Conservation (phyloP, 1,140 invertebrate species). For the Microplitis demolitor region DNA sequence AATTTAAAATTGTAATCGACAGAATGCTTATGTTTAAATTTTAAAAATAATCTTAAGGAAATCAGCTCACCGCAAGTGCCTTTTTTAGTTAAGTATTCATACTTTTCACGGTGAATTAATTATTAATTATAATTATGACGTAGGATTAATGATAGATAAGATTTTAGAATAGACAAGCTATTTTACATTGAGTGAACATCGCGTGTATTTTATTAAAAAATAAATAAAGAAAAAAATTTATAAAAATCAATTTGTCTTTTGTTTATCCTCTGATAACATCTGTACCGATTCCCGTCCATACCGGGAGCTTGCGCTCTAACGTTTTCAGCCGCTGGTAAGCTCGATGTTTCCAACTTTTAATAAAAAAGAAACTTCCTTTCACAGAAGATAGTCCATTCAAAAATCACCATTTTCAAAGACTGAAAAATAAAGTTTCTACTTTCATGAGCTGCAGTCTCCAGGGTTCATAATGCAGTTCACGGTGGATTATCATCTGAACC, state of each 20-base stretch:
- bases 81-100: conserved; percentile 22
- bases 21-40: conserved; percentile 15
- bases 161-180: conserved; percentile 30
- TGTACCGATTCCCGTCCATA: no score
- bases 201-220: conserved; percentile 23
- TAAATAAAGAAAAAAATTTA: conserved; percentile 9
- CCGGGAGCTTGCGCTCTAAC: no score
- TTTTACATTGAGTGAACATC: conserved; percentile 30
- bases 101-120: conserved; percentile 25
- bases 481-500: conserved; percentile 16
- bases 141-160: conserved; percentile 26
- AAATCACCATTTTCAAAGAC: neutral
- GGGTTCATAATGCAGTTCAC: neutral
- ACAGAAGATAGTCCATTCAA: no score
- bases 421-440: no score
- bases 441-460: no score
- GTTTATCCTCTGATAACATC: neutral
- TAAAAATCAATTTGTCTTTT: conserved; percentile 1
- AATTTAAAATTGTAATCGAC: neutral
- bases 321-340: no score
- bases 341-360: no score
- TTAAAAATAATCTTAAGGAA: conserved; percentile 12
- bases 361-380: no score
- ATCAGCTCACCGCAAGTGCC: conserved; percentile 30
- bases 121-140: conserved; percentile 2